Evolutionary conservation across 2,888 invertebrate genomes (phyloP).

Genomic region (Tetragonula carbonaria): DNA sequence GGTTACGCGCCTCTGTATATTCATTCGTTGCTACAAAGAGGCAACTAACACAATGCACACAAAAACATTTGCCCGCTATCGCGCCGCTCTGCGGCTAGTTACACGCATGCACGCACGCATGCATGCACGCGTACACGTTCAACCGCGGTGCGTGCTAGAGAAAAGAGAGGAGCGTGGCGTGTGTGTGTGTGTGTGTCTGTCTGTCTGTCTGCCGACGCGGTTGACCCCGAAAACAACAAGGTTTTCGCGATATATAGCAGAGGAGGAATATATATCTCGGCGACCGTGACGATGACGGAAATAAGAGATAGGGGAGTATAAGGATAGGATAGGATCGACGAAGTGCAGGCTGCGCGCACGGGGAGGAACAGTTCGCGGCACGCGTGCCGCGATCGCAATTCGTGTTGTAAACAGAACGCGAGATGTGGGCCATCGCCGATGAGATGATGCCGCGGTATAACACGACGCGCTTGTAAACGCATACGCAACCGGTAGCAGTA

Average conservation of each 20-base stretch:
- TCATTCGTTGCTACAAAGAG: conserved; percentile 18
- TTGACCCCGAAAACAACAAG: conserved; percentile 51
- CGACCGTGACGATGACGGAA: background rate
- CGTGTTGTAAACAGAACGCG: conserved; percentile 60
- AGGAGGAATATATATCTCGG: background rate
- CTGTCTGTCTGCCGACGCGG: background rate
- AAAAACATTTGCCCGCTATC: conserved; percentile 27
- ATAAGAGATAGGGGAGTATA: background rate
- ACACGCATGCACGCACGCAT: background rate
- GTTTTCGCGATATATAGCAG: conserved; percentile 34
- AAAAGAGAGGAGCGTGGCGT: background rate
- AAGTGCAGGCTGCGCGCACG: conserved; percentile 1
- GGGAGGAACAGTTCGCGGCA: background rate
- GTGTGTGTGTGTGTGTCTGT: no score
- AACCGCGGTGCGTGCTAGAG: background rate
- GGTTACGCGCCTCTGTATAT: conserved; percentile 44
- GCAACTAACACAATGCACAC: conserved; percentile 20
- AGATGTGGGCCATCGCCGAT: conserved; percentile 60
- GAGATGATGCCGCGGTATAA: conserved; percentile 24
- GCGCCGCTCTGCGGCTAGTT: conserved; percentile 8
- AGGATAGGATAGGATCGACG: background rate
- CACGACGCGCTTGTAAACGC: background rate
- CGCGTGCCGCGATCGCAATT: conserved; percentile 54
- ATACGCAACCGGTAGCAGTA: background rate
- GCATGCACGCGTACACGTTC: conserved; percentile 12